Base-by-base conservation (phyloP, 1,140 invertebrate genomes). In the Nebria ingens region DNA sequence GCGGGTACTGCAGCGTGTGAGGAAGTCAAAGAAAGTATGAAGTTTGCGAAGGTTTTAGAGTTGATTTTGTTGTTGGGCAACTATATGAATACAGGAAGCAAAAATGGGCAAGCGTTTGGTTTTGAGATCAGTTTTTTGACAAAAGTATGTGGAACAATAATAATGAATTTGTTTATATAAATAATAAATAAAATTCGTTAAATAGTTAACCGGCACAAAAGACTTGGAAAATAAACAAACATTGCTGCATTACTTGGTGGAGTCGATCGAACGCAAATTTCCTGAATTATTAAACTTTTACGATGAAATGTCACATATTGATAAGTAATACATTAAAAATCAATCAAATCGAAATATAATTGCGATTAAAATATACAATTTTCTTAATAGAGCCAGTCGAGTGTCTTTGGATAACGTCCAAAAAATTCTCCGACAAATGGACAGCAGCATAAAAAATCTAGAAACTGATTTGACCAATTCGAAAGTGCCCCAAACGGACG, bases 121-220 rank as follows among this genome's bases (percentile, higher is more conserved):
- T 99, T 98, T 73, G 94, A 99, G 72, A 95, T 98, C 55, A 94
- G 84, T 68, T 98, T 92, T 70, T 76, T 99, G 1, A 88, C 93
- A 0, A 98, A 98, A 79, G 87, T 94, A 71, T 64, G 61, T 56
- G 15, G n/a, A n/a, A n/a, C n/a, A n/a, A n/a, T n/a, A n/a, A n/a
- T n/a, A n/a, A n/a, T n/a, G n/a, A n/a, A n/a, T n/a, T 29, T 29
- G 4, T 29, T 29, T 29, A 29, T 6, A 6, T 29, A 51, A 25
- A 40, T 45, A 56, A 29, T 11, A 56, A 52, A 34, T 38, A 53
- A 38, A 53, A 51, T 23, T 9, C 38, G 38, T n/a, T n/a, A n/a
- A n/a, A 23, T 71, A 93, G 86, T 74, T 97, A 58, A 85, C 85
- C n/a, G 85, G 87, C 56, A 98, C 95, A 2, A 98, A 98, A 77